Percentiles rank a stretch among this genome's conserved stretches.
Evolutionary conservation across 1,140 invertebrate genomes (phyloP).

Genomic region (Colletes gigas): DNA sequence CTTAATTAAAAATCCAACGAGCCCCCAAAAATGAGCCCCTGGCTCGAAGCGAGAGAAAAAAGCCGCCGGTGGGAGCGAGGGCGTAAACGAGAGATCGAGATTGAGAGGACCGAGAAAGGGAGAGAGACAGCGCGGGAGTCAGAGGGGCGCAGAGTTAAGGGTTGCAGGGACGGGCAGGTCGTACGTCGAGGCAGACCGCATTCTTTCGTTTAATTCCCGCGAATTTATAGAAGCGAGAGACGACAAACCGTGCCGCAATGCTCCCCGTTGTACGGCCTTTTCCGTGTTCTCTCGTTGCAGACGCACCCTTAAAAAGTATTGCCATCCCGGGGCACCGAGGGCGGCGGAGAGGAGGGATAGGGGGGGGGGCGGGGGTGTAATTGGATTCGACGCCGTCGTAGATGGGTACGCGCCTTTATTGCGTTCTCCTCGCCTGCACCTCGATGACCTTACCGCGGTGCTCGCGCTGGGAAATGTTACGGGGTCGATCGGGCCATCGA

Average conservation of each 20-base stretch:
- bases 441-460: slow-evolving; percentile 24
- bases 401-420: slow-evolving; percentile 57
- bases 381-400: slow-evolving; percentile 75
- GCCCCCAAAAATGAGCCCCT: slow-evolving; percentile 73
- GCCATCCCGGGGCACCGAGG: slow-evolving; percentile 40
- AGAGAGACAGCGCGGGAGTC: slow-evolving; percentile 44
- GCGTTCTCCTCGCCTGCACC: slow-evolving; percentile 35
- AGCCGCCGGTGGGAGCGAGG: slow-evolving; percentile 26
- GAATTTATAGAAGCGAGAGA: slow-evolving; percentile 80
- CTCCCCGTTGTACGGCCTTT: slow-evolving; percentile 57
- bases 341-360: too few relatives aligned
- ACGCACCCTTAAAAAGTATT: slow-evolving; percentile 76
- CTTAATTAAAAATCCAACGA: slow-evolving; percentile 83
- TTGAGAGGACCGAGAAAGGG: slow-evolving; percentile 40
- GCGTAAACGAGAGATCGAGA: slow-evolving; percentile 32
- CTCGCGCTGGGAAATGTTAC: neutral
- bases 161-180: slow-evolving; percentile 68
- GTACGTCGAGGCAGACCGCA: slow-evolving; percentile 80
- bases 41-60: slow-evolving; percentile 32
- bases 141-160: slow-evolving; percentile 66
- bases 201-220: slow-evolving; percentile 82
- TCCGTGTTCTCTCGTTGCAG: slow-evolving; percentile 67
- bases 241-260: slow-evolving; percentile 71
- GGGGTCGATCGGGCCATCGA: slow-evolving; percentile 5
- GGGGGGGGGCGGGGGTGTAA: slow-evolving; percentile 61